Evolutionary conservation across 2,888 invertebrate genomes (phyloP), one percentile per base, ranked within the genome.

Genomic region (Epinotia demarniana): DNA sequence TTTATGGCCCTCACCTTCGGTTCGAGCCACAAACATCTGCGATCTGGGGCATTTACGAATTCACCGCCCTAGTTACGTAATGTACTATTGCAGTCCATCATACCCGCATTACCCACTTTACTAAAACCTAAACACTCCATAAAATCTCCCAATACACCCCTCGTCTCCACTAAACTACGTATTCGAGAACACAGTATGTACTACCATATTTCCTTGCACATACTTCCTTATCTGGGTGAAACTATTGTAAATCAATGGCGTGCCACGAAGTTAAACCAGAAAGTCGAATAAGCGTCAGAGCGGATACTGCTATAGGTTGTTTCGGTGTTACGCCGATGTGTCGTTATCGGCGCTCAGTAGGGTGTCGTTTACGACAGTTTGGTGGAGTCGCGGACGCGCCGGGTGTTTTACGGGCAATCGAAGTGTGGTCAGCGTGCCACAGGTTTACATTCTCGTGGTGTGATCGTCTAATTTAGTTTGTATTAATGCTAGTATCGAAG

Each of bases 351-450:
- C 63, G 57, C 33, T 67, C 69, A 39, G 58, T 64, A 60, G 75
- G 70, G 75, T 63, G 70, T 60, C 70, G 70, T 75, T 75, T 71
- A 71, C 23, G 33, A 70, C 64, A 19, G 16, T 75, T 75, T 75
- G 64, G 71, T 75, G 43, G 64, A 75, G 73, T 67, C 64, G 19
- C 57, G 71, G 53, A 72, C 72, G 33, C 19, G 61, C 0, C 3
- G 43, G 69, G 69, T 43, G 18, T 53, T 73, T 75, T 75, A 75
- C 55, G 70, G 70, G 16, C n/a, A 58, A 12, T 27, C 72, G 57
- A 64, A 58, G 70, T 70, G 64, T 75, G 70, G 70, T 71, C 75
- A 71, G 39, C 55, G 62, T 49, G 33, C 66, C 18, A 39, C 43
- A 11, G 60, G 27, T 70, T 23, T 43, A 23, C 43, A 11, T 69